phyloP scores from a whole-genome alignment of 2,113 vertebrate genomes.

The Oceanodroma tethys region DNA sequence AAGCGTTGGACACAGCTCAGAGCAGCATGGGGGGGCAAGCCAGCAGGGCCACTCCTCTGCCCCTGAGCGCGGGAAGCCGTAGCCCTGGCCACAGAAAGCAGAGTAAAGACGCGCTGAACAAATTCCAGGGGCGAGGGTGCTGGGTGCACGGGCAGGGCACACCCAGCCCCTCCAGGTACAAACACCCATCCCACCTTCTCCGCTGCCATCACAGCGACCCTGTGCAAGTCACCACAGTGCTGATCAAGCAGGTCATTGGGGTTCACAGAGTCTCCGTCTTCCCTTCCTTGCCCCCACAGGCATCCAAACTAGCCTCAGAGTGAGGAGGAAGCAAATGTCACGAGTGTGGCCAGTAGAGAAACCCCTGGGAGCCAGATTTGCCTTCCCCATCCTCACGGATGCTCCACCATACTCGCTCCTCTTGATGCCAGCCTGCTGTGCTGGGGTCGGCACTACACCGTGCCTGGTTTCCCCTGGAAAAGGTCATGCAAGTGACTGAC shows the following conservation, averaged over 20 bases:
- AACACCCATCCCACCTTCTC: background rate
- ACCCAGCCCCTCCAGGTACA: background rate
- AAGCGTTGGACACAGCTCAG: background rate
- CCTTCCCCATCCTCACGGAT: background rate
- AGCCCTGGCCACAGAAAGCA: background rate
- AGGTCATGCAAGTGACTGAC: background rate
- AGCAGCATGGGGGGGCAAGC: fast-evolving
- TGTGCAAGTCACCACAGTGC: background rate
- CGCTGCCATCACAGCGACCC: background rate
- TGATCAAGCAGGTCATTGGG: fast-evolving
- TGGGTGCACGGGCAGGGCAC: background rate
- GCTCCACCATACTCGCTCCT: background rate
- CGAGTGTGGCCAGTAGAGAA: background rate
- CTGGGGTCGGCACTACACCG: background rate
- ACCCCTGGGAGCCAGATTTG: background rate
- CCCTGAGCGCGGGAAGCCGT: fast-evolving
- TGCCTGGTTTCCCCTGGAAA: background rate
- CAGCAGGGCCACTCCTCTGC: background rate
- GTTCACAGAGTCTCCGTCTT: background rate
- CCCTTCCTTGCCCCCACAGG: background rate
- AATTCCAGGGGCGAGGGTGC: fast-evolving
- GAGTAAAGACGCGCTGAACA: background rate
- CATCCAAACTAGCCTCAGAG: background rate
- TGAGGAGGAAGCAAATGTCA: background rate
- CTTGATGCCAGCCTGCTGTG: background rate